Conservation (phyloP, 1,140 invertebrate genomes). For the Oscheius sp. region DNA sequence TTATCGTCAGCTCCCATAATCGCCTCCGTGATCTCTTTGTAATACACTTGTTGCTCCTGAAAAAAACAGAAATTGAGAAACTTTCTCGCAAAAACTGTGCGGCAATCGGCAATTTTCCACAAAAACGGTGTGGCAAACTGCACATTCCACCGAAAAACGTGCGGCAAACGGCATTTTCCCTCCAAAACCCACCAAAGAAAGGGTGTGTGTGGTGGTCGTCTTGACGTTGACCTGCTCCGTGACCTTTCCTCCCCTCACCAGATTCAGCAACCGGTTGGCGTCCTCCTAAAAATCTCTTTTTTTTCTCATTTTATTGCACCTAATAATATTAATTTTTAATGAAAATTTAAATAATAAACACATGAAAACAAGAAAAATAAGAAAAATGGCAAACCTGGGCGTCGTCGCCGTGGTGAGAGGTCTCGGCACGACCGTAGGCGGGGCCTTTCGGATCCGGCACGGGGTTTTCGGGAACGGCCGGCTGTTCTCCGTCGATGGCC, state of each 20-base stretch:
- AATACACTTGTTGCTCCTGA: constrained; percentile 93
- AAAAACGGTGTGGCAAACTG: neutral
- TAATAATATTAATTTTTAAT: constrained; percentile 14
- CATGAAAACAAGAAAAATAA: neutral
- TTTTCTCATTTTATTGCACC: constrained; percentile 22
- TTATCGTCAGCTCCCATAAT: constrained; percentile 91
- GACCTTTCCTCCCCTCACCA: neutral
- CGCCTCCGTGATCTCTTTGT: constrained; percentile 98
- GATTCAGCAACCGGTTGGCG: neutral
- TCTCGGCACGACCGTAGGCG: neutral
- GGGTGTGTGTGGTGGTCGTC: constrained; percentile 36
- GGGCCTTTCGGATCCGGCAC: neutral
- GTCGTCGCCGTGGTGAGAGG: neutral
- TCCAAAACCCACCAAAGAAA: constrained; percentile 15
- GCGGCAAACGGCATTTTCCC: neutral
- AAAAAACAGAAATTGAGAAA: constrained; percentile 2
- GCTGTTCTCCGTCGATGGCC: constrained; percentile 40
- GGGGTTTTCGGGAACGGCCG: constrained; percentile 42
- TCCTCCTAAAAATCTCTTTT: neutral
- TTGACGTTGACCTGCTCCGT: constrained; percentile 32
- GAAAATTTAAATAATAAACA: neutral
- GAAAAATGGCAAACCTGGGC: neutral
- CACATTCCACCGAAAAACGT: neutral
- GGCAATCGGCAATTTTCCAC: too few species aligned
- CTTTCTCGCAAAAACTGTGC: neutral